A percentile compares a stretch with the other conserved stretches of the same genome.
Evolutionary conservation across 2,797 vertebrate species (phyloP).

Genomic region (Phrynocephalus guinanensis): DNA sequence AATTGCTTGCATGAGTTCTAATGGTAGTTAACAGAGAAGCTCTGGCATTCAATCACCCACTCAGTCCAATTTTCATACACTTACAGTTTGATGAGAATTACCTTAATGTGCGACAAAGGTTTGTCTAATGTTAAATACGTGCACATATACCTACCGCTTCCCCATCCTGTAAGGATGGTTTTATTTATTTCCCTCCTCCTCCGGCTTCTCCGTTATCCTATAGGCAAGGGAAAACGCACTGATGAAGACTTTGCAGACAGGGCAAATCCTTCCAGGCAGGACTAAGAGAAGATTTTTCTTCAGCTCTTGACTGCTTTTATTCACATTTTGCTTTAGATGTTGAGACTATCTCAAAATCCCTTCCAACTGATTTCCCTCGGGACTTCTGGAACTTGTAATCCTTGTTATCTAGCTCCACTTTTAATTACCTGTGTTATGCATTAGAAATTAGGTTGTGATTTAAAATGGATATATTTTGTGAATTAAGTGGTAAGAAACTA

Average conservation of each 20-base stretch:
- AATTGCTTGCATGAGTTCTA: background rate
- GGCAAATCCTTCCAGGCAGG: slow-evolving; percentile 18
- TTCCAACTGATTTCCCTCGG: slow-evolving; percentile 40
- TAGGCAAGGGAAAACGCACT: slow-evolving; percentile 28
- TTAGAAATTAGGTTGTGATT: slow-evolving; percentile 22
- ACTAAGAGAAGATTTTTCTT: background rate
- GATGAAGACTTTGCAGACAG: slow-evolving; percentile 39
- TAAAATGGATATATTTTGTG: slow-evolving; percentile 6
- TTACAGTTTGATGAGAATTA: background rate
- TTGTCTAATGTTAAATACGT: slow-evolving; percentile 26
- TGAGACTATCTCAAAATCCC: slow-evolving; percentile 37
- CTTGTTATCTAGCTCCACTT: slow-evolving; percentile 16
- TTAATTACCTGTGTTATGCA: slow-evolving; percentile 27
- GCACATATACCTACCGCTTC: background rate
- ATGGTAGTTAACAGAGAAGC: background rate
- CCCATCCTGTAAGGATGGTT: background rate
- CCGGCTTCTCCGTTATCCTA: slow-evolving; percentile 9
- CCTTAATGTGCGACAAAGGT: slow-evolving; percentile 15
- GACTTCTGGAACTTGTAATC: background rate
- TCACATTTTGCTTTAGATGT: slow-evolving; percentile 34
- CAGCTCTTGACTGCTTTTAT: slow-evolving; percentile 31
- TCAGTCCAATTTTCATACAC: background rate
- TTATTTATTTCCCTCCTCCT: background rate
- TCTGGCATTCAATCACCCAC: background rate
- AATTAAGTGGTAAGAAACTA: slow-evolving; percentile 30